phyloP scores from a whole-genome alignment of 1,140 invertebrate genomes.

The Solen grandis region DNA sequence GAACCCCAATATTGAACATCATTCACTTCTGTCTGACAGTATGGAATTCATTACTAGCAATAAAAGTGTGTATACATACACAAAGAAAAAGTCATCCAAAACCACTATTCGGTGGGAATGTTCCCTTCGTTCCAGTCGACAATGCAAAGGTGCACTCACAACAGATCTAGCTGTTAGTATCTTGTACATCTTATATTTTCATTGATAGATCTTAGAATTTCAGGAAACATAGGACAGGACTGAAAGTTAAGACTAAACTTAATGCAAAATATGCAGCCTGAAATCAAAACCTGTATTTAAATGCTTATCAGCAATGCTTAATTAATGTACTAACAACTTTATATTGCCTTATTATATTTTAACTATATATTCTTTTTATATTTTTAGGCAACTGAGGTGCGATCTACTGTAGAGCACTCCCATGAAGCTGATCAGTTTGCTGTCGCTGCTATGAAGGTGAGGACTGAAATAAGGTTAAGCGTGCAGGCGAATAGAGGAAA shows the following conservation, averaged over 20 bases:
- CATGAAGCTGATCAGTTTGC: not conserved
- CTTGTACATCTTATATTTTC: too few relatives aligned
- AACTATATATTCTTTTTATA: not conserved
- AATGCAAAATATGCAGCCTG: too few relatives aligned
- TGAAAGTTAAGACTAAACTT: too few relatives aligned
- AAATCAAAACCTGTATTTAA: too few relatives aligned
- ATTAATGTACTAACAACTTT: too few relatives aligned
- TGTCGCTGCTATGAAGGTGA: not conserved
- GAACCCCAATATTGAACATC: too few relatives aligned
- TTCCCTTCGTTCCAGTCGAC: not conserved
- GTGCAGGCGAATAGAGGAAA: not conserved
- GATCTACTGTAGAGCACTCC: not conserved
- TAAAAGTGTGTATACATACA: conserved; percentile 26
- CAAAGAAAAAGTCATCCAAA: conserved; percentile 12
- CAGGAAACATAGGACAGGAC: too few relatives aligned
- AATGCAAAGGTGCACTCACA: conserved; percentile 11
- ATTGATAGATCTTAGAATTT: too few relatives aligned
- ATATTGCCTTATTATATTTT: too few relatives aligned
- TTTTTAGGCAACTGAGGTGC: not conserved
- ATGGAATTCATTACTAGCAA: too few relatives aligned
- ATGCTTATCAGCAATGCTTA: too few relatives aligned
- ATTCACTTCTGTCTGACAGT: too few relatives aligned
- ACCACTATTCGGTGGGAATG: conserved; percentile 16
- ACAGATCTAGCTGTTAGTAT: conserved; percentile 4
- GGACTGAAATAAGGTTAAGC: not conserved